Conservation (phyloP, 2,113 vertebrate genomes). For the Halichoeres trimaculatus region DNA sequence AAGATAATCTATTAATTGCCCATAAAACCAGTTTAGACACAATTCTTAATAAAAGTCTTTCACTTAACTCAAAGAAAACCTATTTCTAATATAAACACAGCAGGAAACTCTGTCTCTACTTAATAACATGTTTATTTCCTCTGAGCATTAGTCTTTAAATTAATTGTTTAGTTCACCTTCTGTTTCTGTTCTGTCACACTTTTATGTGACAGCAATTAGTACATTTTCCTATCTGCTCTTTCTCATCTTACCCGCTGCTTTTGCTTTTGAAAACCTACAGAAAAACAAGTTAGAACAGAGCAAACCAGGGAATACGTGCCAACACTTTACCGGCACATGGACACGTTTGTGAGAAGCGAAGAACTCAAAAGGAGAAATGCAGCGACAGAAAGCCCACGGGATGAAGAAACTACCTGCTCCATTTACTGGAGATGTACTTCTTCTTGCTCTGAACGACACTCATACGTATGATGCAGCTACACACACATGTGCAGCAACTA, state of each 20-base stretch:
- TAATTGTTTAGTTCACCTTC: neutral
- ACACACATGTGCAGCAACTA: conserved; percentile 29
- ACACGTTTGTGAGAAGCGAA: conserved; percentile 23
- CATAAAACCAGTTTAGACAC: too few species aligned
- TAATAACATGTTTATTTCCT: neutral
- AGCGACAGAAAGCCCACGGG: conserved; percentile 1
- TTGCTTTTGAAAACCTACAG: neutral
- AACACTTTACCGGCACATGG: neutral
- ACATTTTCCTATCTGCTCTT: conserved; percentile 2
- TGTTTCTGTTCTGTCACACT: neutral
- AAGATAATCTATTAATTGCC: too few species aligned
- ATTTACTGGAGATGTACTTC: neutral
- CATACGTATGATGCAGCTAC: neutral
- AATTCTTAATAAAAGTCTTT: too few species aligned
- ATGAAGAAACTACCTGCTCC: conserved; percentile 37
- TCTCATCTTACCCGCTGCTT: neutral
- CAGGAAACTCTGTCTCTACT: neutral
- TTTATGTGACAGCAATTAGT: neutral
- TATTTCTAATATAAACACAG: too few species aligned
- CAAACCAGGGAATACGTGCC: conserved; percentile 3
- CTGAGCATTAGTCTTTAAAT: neutral
- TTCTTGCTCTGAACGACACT: conserved; percentile 5
- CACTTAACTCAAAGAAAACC: too few species aligned
- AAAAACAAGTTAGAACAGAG: conserved; percentile 14
- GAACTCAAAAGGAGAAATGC: conserved; percentile 11